A percentile compares a stretch with the other conserved stretches of the same genome.
Evolutionary conservation across 1,140 invertebrate genomes (phyloP).

Genomic region (Pseudomyrmex dendroicus): DNA sequence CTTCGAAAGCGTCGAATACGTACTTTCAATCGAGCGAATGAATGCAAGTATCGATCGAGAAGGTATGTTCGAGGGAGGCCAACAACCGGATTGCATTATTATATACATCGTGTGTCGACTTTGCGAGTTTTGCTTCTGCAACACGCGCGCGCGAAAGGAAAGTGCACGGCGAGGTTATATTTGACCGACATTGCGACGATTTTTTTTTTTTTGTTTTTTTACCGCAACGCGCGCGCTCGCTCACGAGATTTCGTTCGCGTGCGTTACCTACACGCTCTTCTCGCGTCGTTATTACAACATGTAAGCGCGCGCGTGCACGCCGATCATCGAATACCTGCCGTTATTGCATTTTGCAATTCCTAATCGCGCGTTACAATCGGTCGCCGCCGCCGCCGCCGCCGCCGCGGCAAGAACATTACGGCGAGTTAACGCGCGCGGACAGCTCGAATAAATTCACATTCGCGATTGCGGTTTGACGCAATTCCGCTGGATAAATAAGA

Average conservation of each 20-base stretch:
- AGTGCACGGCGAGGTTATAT: conserved; percentile 50
- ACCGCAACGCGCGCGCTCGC: conserved; percentile 21
- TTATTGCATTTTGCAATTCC: conserved; percentile 39
- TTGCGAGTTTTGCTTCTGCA: conserved; percentile 21
- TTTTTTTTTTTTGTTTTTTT: conserved; percentile 23
- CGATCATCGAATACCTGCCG: conserved; percentile 3
- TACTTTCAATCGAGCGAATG: neutral
- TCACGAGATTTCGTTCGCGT: conserved; percentile 46
- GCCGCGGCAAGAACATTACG: conserved; percentile 3
- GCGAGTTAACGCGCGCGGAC: conserved; percentile 3
- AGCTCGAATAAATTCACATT: conserved; percentile 36
- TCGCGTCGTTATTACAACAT: neutral
- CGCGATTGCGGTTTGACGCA: conserved; percentile 38
- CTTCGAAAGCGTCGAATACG: neutral
- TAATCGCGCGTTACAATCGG: conserved; percentile 43
- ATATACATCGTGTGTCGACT: neutral
- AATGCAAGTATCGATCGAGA: neutral
- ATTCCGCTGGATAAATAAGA: conserved; percentile 38
- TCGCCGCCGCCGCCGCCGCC: no score
- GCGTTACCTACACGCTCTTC: neutral
- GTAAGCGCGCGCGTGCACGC: neutral
- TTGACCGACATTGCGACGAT: conserved; percentile 59
- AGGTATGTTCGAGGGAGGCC: neutral
- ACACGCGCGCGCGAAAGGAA: conserved; percentile 20
- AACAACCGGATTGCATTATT: conserved; percentile 19